A percentile compares a stretch with the other conserved stretches of the same genome.
phyloP scores from a whole-genome alignment of 2,888 invertebrate species.

The Mythimna albipuncta region DNA sequence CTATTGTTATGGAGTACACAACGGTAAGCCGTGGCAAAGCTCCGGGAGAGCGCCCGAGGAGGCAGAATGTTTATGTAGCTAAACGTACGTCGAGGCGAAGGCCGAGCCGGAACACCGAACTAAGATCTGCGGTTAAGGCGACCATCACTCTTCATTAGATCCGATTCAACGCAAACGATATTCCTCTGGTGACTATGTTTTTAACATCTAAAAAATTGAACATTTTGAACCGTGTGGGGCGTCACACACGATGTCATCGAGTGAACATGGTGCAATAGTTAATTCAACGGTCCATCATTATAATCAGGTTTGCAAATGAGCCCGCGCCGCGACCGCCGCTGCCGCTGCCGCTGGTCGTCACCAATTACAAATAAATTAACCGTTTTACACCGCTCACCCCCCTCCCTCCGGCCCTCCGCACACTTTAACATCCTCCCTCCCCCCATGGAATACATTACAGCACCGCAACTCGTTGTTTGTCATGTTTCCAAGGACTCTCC shows the following conservation, averaged over 20 bases:
- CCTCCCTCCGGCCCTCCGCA: neutral
- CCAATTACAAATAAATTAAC: slow-evolving; percentile 31
- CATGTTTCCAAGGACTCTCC: neutral
- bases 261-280: neutral
- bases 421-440: neutral
- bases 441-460: neutral
- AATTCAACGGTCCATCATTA: slow-evolving; percentile 3
- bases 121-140: neutral
- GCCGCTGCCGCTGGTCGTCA: neutral
- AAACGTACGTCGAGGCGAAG: neutral
- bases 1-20: neutral
- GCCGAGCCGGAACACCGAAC: neutral
- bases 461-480: neutral
- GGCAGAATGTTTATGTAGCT: neutral
- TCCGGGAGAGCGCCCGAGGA: neutral
- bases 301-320: slow-evolving; percentile 39
- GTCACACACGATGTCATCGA: neutral
- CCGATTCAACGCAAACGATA: slow-evolving; percentile 1
- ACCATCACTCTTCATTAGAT: neutral
- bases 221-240: neutral
- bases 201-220: neutral
- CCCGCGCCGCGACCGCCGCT: neutral
- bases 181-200: neutral
- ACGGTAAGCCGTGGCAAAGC: neutral
- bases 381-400: neutral